Conservation (phyloP, 2,888 invertebrate genomes). For the Mellilla xanthometata region DNA sequence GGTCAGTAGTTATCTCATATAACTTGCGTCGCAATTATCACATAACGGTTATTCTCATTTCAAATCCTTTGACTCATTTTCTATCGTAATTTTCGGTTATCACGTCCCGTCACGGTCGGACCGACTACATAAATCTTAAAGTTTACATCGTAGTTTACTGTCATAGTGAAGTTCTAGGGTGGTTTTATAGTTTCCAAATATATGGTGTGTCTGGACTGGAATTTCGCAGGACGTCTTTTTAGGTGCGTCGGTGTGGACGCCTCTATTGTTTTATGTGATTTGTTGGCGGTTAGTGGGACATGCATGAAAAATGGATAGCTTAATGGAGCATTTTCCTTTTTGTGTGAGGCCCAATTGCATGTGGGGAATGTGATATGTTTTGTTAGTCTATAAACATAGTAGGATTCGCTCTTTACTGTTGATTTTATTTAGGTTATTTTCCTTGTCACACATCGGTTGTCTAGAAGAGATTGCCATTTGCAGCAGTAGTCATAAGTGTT, state of each 20-base stretch:
- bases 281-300: constrained; percentile 29
- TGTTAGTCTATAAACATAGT: no score
- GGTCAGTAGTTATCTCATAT: no score
- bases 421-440: no score
- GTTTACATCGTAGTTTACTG: constrained; percentile 58
- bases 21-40: no score
- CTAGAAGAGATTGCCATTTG: no score
- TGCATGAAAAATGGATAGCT: constrained; percentile 18
- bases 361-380: background rate
- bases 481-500: no score
- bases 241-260: constrained; percentile 35
- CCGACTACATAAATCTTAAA: constrained; percentile 64
- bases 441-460: no score
- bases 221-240: constrained; percentile 37
- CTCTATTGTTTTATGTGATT: constrained; percentile 41
- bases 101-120: constrained; percentile 10
- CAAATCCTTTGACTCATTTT: no score
- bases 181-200: constrained; percentile 55
- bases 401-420: no score
- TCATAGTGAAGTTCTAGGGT: constrained; percentile 50
- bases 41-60: background rate
- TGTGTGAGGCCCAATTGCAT: background rate
- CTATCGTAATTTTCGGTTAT: background rate
- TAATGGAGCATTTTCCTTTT: constrained; percentile 15
- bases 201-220: constrained; percentile 39